phyloP scores from a whole-genome alignment of 2,113 vertebrate genomes.

The Crotalus viridis region DNA sequence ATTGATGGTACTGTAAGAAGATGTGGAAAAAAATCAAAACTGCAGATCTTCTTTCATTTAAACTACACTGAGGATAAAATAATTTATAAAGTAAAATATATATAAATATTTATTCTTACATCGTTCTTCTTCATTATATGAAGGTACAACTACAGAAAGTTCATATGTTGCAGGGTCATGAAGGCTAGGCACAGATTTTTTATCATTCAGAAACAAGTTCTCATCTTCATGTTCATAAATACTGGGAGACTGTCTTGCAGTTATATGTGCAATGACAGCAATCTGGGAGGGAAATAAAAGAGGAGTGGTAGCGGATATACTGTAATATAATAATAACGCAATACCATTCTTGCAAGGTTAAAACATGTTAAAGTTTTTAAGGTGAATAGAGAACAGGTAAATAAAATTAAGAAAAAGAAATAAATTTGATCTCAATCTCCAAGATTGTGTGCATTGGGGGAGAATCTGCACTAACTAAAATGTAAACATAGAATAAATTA shows the following conservation, averaged over 20 bases:
- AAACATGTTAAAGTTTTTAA: neutral
- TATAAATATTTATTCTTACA: constrained; percentile 63
- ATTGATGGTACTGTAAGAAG: constrained; percentile 86
- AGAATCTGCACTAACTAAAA: neutral
- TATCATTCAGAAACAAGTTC: constrained; percentile 79
- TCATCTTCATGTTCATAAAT: constrained; percentile 76
- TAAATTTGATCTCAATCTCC: neutral
- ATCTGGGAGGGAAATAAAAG: constrained; percentile 68
- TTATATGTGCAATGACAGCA: constrained; percentile 77
- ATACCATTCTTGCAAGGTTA: neutral
- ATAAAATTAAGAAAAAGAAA: neutral
- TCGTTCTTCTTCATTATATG: constrained; percentile 90
- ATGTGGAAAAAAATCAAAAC: neutral
- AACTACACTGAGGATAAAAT: neutral
- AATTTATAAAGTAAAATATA: neutral
- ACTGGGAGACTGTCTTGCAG: constrained; percentile 74
- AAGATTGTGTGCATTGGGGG: neutral
- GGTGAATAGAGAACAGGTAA: neutral
- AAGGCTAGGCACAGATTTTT: constrained; percentile 79
- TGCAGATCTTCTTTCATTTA: neutral
- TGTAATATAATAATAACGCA: neutral
- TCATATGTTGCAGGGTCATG: constrained; percentile 79
- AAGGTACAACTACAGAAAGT: constrained; percentile 89
- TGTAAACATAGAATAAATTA: neutral
- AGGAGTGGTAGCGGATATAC: no score